Evolutionary conservation across 2,888 invertebrate species (phyloP).

Genomic region (Hemistola chrysoprasaria): DNA sequence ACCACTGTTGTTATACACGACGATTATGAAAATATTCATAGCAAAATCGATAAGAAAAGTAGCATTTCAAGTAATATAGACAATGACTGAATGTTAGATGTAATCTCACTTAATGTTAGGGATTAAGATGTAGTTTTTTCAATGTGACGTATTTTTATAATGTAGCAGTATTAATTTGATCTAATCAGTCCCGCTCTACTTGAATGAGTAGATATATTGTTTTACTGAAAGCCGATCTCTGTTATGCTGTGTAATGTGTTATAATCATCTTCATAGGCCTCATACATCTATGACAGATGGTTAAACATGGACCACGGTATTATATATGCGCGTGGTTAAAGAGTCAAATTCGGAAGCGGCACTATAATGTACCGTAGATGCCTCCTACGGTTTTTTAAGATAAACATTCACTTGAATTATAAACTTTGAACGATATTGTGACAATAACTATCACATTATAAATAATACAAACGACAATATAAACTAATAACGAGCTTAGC

Average conservation of each 20-base stretch:
- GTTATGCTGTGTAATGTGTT: no score
- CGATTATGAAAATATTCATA: conserved; percentile 66
- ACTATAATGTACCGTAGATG: no score
- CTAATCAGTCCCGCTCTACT: not conserved
- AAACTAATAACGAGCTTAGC: conserved; percentile 68
- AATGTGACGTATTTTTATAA: conserved; percentile 45
- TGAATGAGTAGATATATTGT: no score
- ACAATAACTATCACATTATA: conserved; percentile 78
- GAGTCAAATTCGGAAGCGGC: no score
- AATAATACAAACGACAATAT: conserved; percentile 68
- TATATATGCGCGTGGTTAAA: no score
- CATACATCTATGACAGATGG: no score
- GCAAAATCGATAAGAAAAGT: conserved; percentile 54
- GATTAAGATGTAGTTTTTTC: conserved; percentile 31
- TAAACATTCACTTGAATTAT: conserved; percentile 15
- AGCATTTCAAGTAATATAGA: conserved; percentile 61
- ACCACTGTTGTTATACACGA: conserved; percentile 85
- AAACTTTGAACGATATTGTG: conserved; percentile 56
- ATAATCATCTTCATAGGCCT: no score
- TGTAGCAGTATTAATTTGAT: conserved; percentile 51
- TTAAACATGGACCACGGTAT: no score
- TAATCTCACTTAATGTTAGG: conserved; percentile 26
- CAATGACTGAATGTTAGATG: conserved; percentile 71
- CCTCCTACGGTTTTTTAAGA: no score
- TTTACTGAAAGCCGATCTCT: no score